These are phyloP conservation scores for Periophthalmodon schlosseri DNA, from an alignment of 2,113 vertebrate genomes.

Conservation along the genomic window DNA sequence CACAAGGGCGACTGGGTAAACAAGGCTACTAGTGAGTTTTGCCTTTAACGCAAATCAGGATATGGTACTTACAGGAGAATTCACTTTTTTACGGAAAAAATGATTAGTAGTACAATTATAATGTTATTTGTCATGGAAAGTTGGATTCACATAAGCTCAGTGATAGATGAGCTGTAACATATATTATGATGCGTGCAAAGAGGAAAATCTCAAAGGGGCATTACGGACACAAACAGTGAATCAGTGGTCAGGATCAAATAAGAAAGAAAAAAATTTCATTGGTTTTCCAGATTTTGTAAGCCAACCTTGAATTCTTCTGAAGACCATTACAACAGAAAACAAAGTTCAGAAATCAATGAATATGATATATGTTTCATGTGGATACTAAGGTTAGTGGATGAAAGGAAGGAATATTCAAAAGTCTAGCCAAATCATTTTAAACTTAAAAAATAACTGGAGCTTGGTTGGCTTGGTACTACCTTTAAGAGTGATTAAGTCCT, in stretches of 20 bases:
- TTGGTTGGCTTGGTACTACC: constrained; percentile 47
- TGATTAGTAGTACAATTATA: neutral
- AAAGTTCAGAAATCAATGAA: neutral
- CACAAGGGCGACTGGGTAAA: constrained; percentile 47
- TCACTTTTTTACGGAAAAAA: neutral
- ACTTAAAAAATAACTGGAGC: constrained; percentile 33
- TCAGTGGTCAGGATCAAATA: neutral
- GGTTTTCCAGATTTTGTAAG: constrained; percentile 3
- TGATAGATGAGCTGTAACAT: neutral
- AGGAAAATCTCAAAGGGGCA: neutral
- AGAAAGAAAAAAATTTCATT: neutral
- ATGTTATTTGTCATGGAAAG: neutral
- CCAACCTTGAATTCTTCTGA: constrained; percentile 13
- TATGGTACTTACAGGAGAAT: no score
- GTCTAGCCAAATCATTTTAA: no score
- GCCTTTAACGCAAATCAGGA: constrained; percentile 20
- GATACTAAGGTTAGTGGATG: no score
- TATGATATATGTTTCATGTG: no score
- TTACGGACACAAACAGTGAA: constrained; percentile 10
- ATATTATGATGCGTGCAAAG: neutral
- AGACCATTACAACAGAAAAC: neutral
- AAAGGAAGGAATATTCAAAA: neutral
- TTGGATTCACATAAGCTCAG: neutral
- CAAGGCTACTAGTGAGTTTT: constrained; percentile 19
- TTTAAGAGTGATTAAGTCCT: constrained; percentile 44